Percentiles rank a stretch among this genome's conserved stretches.
Evolutionary conservation across 2,797 vertebrate genomes (phyloP).

Genomic region (Pseudomugil gertrudae): DNA sequence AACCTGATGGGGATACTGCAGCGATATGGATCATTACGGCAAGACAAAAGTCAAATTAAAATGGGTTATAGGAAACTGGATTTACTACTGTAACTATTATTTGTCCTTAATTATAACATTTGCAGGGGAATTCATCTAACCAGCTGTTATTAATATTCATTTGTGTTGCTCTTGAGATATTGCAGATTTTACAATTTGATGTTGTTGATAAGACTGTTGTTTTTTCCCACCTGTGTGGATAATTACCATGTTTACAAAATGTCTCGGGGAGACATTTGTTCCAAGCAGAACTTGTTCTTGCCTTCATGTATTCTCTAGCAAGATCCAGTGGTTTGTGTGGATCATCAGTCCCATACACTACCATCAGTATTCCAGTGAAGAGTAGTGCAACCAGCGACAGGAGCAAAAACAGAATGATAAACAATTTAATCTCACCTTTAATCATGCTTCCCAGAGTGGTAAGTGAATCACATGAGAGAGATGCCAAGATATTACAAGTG

Average conservation of each 20-base stretch:
- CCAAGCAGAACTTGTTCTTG: constrained; percentile 24
- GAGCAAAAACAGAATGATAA: constrained; percentile 68
- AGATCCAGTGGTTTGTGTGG: constrained; percentile 42
- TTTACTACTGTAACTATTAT: neutral
- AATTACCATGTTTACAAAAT: constrained; percentile 36
- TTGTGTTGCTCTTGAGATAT: neutral
- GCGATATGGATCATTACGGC: constrained; percentile 34
- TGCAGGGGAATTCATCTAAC: neutral
- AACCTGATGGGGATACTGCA: constrained; percentile 35
- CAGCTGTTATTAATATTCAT: constrained; percentile 5
- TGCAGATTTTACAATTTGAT: neutral
- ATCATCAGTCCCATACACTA: constrained; percentile 44
- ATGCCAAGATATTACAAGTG: constrained; percentile 56
- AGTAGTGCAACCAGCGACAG: constrained; percentile 52
- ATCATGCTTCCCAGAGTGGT: constrained; percentile 59
- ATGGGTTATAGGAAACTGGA: constrained; percentile 1
- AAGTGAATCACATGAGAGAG: constrained; percentile 66
- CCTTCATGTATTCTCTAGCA: constrained; percentile 43
- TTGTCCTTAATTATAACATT: neutral
- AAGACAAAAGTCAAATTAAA: constrained; percentile 25
- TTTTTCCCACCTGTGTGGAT: neutral
- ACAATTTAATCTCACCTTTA: constrained; percentile 77
- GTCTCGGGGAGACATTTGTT: constrained; percentile 26
- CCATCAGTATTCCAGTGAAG: constrained; percentile 68
- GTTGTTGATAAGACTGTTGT: neutral